Evolutionary conservation across 1,140 invertebrate species (phyloP).

Genomic region (Zophobas atratus): DNA sequence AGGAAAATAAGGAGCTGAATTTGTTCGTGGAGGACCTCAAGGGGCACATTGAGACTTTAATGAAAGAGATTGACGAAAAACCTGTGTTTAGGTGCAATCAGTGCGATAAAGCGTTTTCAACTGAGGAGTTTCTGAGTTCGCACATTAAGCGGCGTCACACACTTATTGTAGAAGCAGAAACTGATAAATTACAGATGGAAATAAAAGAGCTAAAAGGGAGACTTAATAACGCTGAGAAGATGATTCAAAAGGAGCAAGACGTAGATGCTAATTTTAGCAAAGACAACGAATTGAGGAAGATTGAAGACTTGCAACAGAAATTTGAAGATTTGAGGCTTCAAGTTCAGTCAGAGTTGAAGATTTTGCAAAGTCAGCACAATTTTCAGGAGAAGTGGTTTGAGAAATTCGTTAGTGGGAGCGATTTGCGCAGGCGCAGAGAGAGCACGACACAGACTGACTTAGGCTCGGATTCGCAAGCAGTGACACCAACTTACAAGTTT

Average conservation of each 20-base stretch:
- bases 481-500: background rate
- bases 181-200: constrained; percentile 72
- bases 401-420: constrained; percentile 57
- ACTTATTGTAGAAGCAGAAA: constrained; percentile 64
- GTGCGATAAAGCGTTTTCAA: constrained; percentile 73
- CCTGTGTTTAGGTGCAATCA: constrained; percentile 68
- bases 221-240: constrained; percentile 72
- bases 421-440: constrained; percentile 37
- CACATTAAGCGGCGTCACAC: constrained; percentile 72
- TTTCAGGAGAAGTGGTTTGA: constrained; percentile 62
- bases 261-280: constrained; percentile 37
- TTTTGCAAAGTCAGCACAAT: constrained; percentile 59
- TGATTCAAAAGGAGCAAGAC: constrained; percentile 58
- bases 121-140: constrained; percentile 72
- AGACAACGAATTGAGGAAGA: constrained; percentile 46
- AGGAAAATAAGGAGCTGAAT: constrained; percentile 62
- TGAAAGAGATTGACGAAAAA: constrained; percentile 21
- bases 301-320: constrained; percentile 60
- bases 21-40: constrained; percentile 55
- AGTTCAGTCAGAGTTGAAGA: constrained; percentile 63
- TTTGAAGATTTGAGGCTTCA: constrained; percentile 63
- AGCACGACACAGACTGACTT: constrained; percentile 57
- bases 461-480: constrained; percentile 11
- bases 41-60: constrained; percentile 46
- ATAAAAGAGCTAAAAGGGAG: constrained; percentile 74